A percentile compares a stretch with the other conserved stretches of the same genome.
phyloP scores from a whole-genome alignment of 2,113 vertebrate species.

The Speoplatyrhinus poulsoni region DNA sequence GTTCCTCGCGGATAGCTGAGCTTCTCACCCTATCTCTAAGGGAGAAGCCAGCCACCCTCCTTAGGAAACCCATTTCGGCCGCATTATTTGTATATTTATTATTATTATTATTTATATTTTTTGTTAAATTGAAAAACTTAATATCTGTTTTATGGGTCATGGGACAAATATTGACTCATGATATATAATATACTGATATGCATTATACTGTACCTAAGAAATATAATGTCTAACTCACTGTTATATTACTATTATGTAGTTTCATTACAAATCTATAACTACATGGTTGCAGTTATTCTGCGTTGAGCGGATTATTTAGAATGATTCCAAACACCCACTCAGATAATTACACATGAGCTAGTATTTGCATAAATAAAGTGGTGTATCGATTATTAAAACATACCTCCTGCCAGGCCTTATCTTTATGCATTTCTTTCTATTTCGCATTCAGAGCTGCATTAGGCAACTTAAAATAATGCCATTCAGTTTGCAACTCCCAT shows the following conservation, averaged over 20 bases:
- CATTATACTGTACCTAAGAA: too few relatives aligned
- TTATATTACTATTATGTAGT: background rate
- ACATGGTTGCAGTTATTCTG: conserved; percentile 34
- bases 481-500: conserved; percentile 60
- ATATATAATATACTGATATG: too few relatives aligned
- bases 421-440: conserved; percentile 57
- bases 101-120: too few relatives aligned
- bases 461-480: conserved; percentile 61
- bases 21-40: too few relatives aligned
- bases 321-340: conserved; percentile 53
- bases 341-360: conserved; percentile 59
- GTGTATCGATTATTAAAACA: conserved; percentile 60
- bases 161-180: too few relatives aligned
- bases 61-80: too few relatives aligned
- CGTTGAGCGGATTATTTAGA: conserved; percentile 40
- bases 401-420: conserved; percentile 54
- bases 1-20: too few relatives aligned
- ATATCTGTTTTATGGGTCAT: too few relatives aligned
- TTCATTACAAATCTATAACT: conserved; percentile 14
- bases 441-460: conserved; percentile 52
- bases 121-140: too few relatives aligned
- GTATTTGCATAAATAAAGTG: conserved; percentile 69
- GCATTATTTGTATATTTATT: too few relatives aligned
- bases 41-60: too few relatives aligned
- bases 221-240: background rate